Conservation (phyloP, 1,140 invertebrate genomes). For the Saccostrea glomerata region DNA sequence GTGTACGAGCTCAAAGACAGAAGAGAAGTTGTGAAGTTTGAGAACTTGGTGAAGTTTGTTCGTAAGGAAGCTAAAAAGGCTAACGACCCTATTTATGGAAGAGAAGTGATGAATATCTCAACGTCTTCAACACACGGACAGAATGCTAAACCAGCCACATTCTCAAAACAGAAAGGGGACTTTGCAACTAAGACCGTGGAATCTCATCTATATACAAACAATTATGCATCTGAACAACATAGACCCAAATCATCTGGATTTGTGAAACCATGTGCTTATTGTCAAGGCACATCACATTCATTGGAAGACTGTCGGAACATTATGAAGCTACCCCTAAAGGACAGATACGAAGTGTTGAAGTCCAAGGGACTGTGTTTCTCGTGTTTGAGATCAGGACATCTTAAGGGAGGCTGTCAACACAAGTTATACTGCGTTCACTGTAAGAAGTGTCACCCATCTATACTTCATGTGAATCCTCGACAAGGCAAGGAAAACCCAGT, state of each 20-base stretch:
- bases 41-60: slow-evolving; percentile 53
- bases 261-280: background rate
- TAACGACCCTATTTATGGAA: slow-evolving; percentile 54
- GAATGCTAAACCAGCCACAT: background rate
- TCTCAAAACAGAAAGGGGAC: slow-evolving; percentile 18
- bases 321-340: background rate
- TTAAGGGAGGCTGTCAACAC: background rate
- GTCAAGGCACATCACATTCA: background rate
- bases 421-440: background rate
- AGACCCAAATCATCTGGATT: too few relatives aligned
- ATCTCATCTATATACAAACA: background rate
- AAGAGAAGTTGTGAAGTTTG: slow-evolving; percentile 33
- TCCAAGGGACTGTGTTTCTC: slow-evolving; percentile 52
- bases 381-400: slow-evolving; percentile 51
- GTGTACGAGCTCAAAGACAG: slow-evolving; percentile 39
- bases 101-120: background rate
- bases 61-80: slow-evolving; percentile 53
- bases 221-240: slow-evolving; percentile 4
- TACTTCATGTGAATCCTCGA: slow-evolving; percentile 28
- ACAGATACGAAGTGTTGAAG: slow-evolving; percentile 47
- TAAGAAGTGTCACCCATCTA: background rate
- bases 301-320: slow-evolving; percentile 29
- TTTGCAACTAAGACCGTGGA: background rate
- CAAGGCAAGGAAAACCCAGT: background rate
- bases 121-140: background rate